These are phyloP conservation scores for Lepidurus apus DNA, from an alignment of 1,140 invertebrate genomes.

Conservation along the genomic window DNA sequence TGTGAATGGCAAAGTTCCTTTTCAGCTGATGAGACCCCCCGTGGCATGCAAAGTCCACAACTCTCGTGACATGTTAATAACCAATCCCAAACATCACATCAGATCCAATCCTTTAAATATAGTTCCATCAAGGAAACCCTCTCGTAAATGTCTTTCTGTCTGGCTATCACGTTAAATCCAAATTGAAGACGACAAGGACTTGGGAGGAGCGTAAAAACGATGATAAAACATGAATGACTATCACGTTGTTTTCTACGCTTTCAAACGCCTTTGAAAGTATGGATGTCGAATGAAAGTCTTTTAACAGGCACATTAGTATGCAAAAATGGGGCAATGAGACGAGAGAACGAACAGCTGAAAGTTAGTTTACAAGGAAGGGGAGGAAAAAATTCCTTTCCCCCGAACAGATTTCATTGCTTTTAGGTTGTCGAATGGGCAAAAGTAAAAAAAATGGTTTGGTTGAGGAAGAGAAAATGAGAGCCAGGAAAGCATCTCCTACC, in stretches of 20 bases:
- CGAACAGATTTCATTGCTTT: not conserved
- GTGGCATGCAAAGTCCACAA: not conserved
- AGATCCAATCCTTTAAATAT: not conserved
- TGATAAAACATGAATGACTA: constrained; percentile 19
- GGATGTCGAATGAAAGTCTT: constrained; percentile 21
- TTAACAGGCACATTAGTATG: constrained; percentile 22
- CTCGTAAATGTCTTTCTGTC: not conserved
- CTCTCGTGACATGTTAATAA: not conserved
- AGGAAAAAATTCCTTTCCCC: not conserved
- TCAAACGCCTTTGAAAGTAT: constrained; percentile 4
- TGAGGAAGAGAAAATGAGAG: not conserved
- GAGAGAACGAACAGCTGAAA: not conserved
- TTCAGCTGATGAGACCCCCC: not conserved
- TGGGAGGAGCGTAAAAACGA: constrained; percentile 4
- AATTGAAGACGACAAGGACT: constrained; percentile 1
- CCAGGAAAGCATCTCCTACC: not conserved
- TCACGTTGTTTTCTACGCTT: constrained; percentile 15
- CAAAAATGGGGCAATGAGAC: constrained; percentile 18
- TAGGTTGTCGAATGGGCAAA: constrained; percentile 5
- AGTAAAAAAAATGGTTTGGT: not conserved
- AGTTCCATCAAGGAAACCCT: not conserved
- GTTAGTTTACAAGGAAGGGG: constrained; percentile 8
- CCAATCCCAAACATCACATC: constrained; percentile 1
- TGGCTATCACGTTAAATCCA: not conserved
- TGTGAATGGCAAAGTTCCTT: not conserved